Evolutionary conservation across 2,888 invertebrate species (phyloP), one percentile per base, ranked within the genome.

Genomic region (Cephus runcator): DNA sequence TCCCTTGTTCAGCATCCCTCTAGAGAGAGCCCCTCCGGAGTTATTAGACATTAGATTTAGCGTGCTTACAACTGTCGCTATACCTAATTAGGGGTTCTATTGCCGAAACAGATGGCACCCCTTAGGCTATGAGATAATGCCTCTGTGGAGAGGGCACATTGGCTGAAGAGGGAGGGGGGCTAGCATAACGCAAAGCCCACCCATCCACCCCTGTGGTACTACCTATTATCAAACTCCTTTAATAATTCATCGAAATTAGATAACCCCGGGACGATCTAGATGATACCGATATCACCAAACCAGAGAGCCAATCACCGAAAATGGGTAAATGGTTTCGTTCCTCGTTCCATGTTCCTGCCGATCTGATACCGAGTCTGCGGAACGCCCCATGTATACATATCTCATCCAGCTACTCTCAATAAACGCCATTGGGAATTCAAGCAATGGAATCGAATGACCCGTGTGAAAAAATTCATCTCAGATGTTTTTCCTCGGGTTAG

Each of bases 91-190:
- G 88, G 87, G 79, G 84, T 85, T 83, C 87, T 87, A 85, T 85
- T 79, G 83, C 77, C 85, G 88, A 89, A 90, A 90, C 91, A 90
- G 91, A 91, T 91, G 91, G 90, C 86, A 86, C 80, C 89, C 90
- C 89, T 88, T 85, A 82, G 90, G 90, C 90, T 84, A 89, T 80
- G 83, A 87, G 89, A 89, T 89, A 89, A 88, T 84, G 84, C 85
- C 82, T 80, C 81, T 80, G 79, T 83, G 82, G 82, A 83, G 83
- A 71, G 71, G 56, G 56, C 23, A 23, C 56, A 56, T 56, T 56
- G 56, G 56, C 56, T 56, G 56, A 56, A 56, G 56, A 56, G 68
- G 78, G 74, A 34, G 71, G 12, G 71, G 30, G 31, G 31, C 12
- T 6, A 34, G 71, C 71, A 34, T 33, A 71, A 71, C 74, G 74